These are phyloP conservation scores for Dermatophagoides farinae DNA, from an alignment of 1,140 invertebrate species.

Conservation along the genomic window DNA sequence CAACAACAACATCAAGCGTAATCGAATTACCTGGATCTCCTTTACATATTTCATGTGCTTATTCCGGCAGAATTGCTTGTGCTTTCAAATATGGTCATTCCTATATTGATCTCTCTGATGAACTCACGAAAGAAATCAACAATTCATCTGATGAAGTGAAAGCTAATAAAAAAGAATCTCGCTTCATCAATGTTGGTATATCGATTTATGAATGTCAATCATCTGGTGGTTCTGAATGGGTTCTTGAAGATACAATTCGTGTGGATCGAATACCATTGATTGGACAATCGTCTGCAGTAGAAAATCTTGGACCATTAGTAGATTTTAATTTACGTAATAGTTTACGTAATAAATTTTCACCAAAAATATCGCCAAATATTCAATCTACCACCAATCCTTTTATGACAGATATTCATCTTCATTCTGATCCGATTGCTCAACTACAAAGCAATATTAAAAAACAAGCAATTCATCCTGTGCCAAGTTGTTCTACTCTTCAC, in stretches of 20 bases:
- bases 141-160: slow-evolving; percentile 40
- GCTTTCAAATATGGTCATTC: slow-evolving; percentile 53
- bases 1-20: slow-evolving; percentile 49
- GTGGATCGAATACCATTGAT: slow-evolving; percentile 62
- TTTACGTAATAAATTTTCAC: slow-evolving; percentile 15
- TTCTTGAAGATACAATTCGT: slow-evolving; percentile 90
- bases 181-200: slow-evolving; percentile 75
- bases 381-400: neutral
- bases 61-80: slow-evolving; percentile 84
- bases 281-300: slow-evolving; percentile 36
- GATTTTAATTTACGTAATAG: slow-evolving; percentile 47
- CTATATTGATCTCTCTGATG: slow-evolving; percentile 11
- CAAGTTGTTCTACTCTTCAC: slow-evolving; percentile 75
- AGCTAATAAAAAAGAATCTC: slow-evolving; percentile 33
- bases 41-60: slow-evolving; percentile 82
- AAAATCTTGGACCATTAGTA: slow-evolving; percentile 60
- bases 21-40: slow-evolving; percentile 59
- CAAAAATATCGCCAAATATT: slow-evolving; percentile 10
- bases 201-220: slow-evolving; percentile 99
- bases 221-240: slow-evolving; percentile 87
- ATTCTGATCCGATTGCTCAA: slow-evolving; percentile 25
- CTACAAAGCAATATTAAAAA: slow-evolving; percentile 12
- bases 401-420: neutral
- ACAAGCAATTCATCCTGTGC: slow-evolving; percentile 48
- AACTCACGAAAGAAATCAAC: too few species aligned